Evolutionary conservation across 30 jellyfish, hydroid and myxozoan species (phyloP), one percentile per base, ranked within the genome.

Genomic region (Cassiopea andromeda): DNA sequence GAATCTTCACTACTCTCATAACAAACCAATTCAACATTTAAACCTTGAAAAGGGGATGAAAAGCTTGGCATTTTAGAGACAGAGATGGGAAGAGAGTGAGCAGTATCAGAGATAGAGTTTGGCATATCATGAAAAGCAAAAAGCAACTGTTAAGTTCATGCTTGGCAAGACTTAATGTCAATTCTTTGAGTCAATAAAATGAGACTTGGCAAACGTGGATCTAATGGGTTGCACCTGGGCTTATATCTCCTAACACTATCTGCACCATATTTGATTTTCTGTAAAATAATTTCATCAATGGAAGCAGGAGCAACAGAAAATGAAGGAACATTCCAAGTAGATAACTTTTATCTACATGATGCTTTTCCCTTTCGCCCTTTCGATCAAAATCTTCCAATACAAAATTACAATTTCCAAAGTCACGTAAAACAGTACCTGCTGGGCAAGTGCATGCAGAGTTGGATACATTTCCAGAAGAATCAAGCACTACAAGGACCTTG

Each of bases 301-400:
- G 92, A 78, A 58, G 54, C 50, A 17, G 89, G 59, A 17, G 45
- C 12, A 2, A 80, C 64, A 8, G 89, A 54, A 46, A n/a, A 18
- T 45, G 77, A 44, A 80, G 89, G 81, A 80, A 69, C 38, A 27
- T 69, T 84, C 85, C 92, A 84, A 13, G 86, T 76, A 84, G 92
- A 84, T 84, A 84, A 54, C 48, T 84, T 84, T 43, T 88, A 70
- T 38, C 88, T 44, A 75, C 78, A 9, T 7, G 92, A 83, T 48
- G 89, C 38, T 12, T 58, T 78, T 12, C 60, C 48, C 14, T 78
- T 13, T 58, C 70, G 60, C 88, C 77, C 47, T 84, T 70, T 50
- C 92, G 46, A 79, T 84, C 74, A 48, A 70, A 84, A 54, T 69
- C 78, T 69, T 84, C 86, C 76, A 84, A 50, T 17, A 49, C 92